These are phyloP conservation scores for Melanostoma scalare DNA, from an alignment of 2,888 invertebrate species.

Conservation along the genomic window DNA sequence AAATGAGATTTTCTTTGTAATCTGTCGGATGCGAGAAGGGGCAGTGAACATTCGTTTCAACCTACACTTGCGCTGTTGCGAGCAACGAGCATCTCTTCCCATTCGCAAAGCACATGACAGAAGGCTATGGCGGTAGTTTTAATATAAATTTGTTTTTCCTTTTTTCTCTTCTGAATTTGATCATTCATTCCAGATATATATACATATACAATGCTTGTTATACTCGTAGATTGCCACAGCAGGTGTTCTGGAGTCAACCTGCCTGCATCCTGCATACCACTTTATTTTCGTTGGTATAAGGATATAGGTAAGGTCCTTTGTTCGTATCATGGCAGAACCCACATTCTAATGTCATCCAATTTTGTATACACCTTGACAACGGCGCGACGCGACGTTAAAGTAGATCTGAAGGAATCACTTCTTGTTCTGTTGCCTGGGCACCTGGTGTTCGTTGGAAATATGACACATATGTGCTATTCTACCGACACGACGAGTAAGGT, in stretches of 20 bases:
- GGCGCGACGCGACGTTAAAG: background rate
- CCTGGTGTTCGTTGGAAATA: constrained; percentile 36
- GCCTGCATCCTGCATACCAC: too few relatives aligned
- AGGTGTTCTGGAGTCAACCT: too few relatives aligned
- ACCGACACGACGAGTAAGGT: too few relatives aligned
- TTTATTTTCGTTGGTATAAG: too few relatives aligned
- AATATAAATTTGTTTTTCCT: too few relatives aligned
- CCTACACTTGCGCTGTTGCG: constrained; percentile 51
- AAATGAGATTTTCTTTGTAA: constrained; percentile 13
- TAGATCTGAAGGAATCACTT: constrained; percentile 13
- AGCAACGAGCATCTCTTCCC: constrained; percentile 13
- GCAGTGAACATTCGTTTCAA: constrained; percentile 51
- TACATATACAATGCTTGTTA: too few relatives aligned
- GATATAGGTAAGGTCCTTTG: too few relatives aligned
- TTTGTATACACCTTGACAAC: background rate
- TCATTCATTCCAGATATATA: too few relatives aligned
- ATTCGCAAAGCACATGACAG: background rate
- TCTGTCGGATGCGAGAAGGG: constrained; percentile 23
- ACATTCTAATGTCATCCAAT: background rate
- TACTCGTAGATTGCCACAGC: too few relatives aligned
- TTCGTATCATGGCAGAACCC: too few relatives aligned
- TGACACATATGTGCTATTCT: constrained; percentile 27
- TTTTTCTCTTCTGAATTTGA: too few relatives aligned
- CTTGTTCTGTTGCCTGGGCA: constrained; percentile 13
- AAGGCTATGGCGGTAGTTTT: constrained; percentile 31